Percentiles rank a stretch among this genome's conserved stretches.
Conservation (phyloP, 2,113 vertebrate genomes). For the Mola mola region DNA sequence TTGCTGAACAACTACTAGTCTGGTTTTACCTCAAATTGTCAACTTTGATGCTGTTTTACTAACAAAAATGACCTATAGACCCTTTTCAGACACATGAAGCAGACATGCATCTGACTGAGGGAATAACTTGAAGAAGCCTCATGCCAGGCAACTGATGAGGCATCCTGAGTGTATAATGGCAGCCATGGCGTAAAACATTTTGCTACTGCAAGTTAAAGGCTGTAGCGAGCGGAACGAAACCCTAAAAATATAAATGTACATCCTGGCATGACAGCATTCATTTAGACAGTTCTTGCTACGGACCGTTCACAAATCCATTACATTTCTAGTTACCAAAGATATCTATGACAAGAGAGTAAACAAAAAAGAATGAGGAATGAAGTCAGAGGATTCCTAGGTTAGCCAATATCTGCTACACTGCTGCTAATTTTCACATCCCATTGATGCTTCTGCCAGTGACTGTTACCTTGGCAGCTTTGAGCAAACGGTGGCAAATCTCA, state of each 20-base stretch:
- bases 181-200: conserved; percentile 57
- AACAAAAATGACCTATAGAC: background rate
- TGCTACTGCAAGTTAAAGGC: conserved; percentile 51
- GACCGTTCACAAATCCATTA: conserved; percentile 26
- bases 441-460: conserved; percentile 61
- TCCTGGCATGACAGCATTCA: conserved; percentile 43
- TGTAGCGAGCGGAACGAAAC: conserved; percentile 39
- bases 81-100: conserved; percentile 25
- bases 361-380: conserved; percentile 35
- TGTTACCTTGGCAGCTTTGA: conserved; percentile 68
- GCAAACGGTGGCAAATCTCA: conserved; percentile 42
- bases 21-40: conserved; percentile 21
- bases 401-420: conserved; percentile 63
- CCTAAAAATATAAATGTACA: conserved; percentile 40
- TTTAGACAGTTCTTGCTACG: conserved; percentile 43
- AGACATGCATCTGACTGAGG: conserved; percentile 29
- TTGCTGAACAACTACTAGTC: conserved; percentile 48
- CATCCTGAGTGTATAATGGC: conserved; percentile 61
- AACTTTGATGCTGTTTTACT: conserved; percentile 14
- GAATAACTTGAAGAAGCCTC: conserved; percentile 50
- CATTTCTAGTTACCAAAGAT: conserved; percentile 37
- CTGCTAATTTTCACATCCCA: conserved; percentile 62
- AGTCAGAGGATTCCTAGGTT: conserved; percentile 45
- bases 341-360: conserved; percentile 47
- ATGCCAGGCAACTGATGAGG: conserved; percentile 51